phyloP scores from a whole-genome alignment of 2,888 invertebrate species.

The Orthosia gothica region DNA sequence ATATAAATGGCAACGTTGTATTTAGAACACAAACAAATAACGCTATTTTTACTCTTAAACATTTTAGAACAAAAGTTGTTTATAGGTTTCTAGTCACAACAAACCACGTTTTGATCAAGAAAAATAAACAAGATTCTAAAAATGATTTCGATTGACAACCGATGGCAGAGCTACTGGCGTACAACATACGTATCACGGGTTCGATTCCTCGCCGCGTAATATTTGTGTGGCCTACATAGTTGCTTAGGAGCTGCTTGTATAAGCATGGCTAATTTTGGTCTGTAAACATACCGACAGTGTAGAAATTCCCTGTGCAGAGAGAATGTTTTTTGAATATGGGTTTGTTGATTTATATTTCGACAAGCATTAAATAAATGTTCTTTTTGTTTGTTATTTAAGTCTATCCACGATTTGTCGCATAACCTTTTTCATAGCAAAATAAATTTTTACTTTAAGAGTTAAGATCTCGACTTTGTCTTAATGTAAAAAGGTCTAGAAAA shows the following conservation, averaged over 20 bases:
- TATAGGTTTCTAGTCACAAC: conserved; percentile 22
- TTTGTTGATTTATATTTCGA: background rate
- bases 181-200: background rate
- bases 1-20: background rate
- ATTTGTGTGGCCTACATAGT: conserved; percentile 29
- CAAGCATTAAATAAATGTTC: background rate
- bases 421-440: background rate
- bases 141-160: conserved; percentile 39
- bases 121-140: conserved; percentile 40
- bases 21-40: conserved; percentile 28
- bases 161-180: background rate
- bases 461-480: no score
- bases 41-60: conserved; percentile 28
- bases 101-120: conserved; percentile 21
- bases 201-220: conserved; percentile 15
- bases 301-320: conserved; percentile 10
- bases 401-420: background rate
- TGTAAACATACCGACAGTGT: conserved; percentile 16
- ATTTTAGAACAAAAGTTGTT: conserved; percentile 36
- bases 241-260: conserved; percentile 29
- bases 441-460: no score
- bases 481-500: no score
- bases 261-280: conserved; percentile 25
- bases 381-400: background rate
- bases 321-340: no score